Percentiles rank a stretch among this genome's conserved stretches.
These are phyloP conservation scores for Drosophila simulans DNA, from an alignment of 1,140 invertebrate species.

Conservation along the genomic window DNA sequence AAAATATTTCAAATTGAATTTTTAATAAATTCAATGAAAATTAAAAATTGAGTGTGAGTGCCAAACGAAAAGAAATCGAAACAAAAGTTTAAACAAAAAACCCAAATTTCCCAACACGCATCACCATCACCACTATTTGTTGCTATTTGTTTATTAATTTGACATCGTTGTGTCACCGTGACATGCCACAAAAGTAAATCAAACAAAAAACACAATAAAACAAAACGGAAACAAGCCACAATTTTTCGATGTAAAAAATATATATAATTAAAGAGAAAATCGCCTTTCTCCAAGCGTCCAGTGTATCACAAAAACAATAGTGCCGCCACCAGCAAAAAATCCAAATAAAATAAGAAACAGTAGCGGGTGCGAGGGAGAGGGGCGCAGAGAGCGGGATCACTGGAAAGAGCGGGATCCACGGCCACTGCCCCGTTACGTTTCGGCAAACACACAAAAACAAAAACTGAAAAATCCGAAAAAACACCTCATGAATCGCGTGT, in stretches of 20 bases:
- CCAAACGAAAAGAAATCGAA: conserved; percentile 29
- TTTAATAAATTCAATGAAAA: conserved; percentile 64
- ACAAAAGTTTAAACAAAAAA: conserved; percentile 33
- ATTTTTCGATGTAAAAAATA: conserved; percentile 76
- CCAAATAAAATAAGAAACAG: conserved; percentile 19
- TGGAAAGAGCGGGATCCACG: conserved; percentile 61
- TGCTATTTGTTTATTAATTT: conserved; percentile 78
- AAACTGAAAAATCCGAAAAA: conserved; percentile 1
- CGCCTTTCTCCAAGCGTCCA: conserved; percentile 73
- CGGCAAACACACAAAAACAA: conserved; percentile 68
- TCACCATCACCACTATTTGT: conserved; percentile 14
- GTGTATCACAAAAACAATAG: conserved; percentile 79
- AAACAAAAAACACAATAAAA: conserved; percentile 45
- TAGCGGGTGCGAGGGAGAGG: conserved; percentile 27
- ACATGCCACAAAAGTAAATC: conserved; percentile 44
- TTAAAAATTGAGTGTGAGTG: conserved; percentile 53
- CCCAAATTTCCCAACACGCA: conserved; percentile 32
- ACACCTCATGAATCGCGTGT: conserved; percentile 38
- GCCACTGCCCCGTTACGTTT: conserved; percentile 82
- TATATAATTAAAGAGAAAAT: conserved; percentile 83
- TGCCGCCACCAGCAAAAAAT: conserved; percentile 53
- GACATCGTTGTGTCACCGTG: conserved; percentile 58
- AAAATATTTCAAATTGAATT: conserved; percentile 56
- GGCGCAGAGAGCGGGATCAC: conserved; percentile 22
- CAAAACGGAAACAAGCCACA: conserved; percentile 46